phyloP scores from a whole-genome alignment of 2,797 vertebrate genomes.

The Myotis myotis region DNA sequence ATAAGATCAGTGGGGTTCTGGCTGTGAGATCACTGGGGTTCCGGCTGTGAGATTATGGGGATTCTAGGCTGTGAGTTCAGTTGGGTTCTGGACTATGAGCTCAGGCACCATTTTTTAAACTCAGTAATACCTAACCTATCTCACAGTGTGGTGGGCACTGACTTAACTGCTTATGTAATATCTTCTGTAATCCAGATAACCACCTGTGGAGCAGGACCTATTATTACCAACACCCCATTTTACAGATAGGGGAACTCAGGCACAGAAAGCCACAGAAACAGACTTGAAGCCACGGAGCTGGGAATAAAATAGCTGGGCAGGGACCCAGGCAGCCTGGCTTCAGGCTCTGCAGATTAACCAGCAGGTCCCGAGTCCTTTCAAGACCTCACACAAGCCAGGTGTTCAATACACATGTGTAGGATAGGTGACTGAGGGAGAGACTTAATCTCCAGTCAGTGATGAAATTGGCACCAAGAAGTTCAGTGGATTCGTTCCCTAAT shows the following conservation, averaged over 20 bases:
- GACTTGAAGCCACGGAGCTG: not conserved
- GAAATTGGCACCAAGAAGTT: not conserved
- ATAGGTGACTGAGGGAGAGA: accelerated
- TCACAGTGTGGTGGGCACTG: not conserved
- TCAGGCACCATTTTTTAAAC: not conserved
- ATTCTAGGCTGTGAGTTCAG: no score
- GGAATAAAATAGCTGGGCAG: no score
- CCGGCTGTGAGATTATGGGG: not conserved
- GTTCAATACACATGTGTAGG: accelerated
- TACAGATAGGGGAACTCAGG: not conserved
- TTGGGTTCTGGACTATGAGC: not conserved
- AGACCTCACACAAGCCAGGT: not conserved
- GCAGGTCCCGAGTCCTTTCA: not conserved
- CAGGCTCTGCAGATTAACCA: not conserved
- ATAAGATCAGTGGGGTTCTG: no score
- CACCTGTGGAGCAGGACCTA: not conserved
- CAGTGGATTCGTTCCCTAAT: accelerated
- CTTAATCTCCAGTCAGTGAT: not conserved
- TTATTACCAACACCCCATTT: no score
- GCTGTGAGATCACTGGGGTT: no score
- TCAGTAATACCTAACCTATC: not conserved
- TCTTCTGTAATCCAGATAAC: not conserved
- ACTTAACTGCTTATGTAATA: not conserved
- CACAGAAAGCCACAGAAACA: not conserved
- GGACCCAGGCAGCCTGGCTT: not conserved